A percentile compares a stretch with the other conserved stretches of the same genome.
These are phyloP conservation scores for Leucophenga varia DNA, from an alignment of 1,140 invertebrate species.

Conservation along the genomic window DNA sequence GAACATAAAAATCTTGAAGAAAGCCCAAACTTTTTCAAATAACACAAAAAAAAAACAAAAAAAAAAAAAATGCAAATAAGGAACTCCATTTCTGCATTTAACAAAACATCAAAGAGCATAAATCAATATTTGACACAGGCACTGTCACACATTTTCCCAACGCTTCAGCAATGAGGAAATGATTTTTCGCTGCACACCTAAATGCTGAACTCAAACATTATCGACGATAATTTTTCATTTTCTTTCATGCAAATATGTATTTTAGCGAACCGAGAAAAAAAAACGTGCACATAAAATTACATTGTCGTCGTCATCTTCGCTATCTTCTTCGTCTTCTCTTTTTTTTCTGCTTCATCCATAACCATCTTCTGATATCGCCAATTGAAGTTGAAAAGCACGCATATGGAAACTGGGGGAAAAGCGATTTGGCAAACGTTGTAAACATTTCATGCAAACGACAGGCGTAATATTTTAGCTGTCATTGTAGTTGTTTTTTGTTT, in stretches of 20 bases:
- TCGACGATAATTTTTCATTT: background rate
- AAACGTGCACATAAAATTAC: background rate
- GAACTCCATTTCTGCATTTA: no score
- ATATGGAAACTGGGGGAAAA: no score
- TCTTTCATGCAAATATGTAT: background rate
- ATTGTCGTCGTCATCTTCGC: no score
- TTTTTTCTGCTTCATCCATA: no score
- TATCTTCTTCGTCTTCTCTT: no score
- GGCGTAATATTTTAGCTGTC: no score
- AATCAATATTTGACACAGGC: background rate
- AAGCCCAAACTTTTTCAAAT: conserved; percentile 34
- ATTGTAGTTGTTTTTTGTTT: no score
- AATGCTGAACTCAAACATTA: conserved; percentile 9
- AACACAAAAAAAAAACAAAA: conserved; percentile 24
- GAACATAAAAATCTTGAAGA: conserved; percentile 45
- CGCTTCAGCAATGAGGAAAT: no score
- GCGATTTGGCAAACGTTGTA: no score
- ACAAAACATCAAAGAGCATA: conserved; percentile 1
- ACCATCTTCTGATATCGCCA: no score
- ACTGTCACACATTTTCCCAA: conserved; percentile 33
- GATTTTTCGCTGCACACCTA: conserved; percentile 22
- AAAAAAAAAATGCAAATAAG: no score
- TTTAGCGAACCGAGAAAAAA: background rate
- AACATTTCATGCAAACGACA: no score
- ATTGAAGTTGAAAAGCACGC: background rate